Percentiles rank a stretch among this genome's conserved stretches.
Evolutionary conservation across 2,888 invertebrate species (phyloP).

Genomic region (Synanthedon formicaeformis): DNA sequence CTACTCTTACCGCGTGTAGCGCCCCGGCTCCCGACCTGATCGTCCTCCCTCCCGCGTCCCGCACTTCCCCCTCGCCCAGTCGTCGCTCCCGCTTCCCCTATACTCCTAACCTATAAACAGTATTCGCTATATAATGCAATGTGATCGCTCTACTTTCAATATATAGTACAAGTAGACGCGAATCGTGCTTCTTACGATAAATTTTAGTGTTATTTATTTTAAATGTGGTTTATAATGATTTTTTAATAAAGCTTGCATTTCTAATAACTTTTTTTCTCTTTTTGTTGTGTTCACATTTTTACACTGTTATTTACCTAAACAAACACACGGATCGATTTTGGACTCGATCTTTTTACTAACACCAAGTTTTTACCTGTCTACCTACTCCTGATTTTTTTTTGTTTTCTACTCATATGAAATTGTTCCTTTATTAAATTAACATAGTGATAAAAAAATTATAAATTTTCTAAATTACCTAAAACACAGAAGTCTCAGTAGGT

Average conservation of each 20-base stretch:
- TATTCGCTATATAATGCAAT: slow-evolving; percentile 53
- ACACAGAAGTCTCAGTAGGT: too few relatives aligned
- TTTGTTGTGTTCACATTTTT: slow-evolving; percentile 32
- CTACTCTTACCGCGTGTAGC: slow-evolving; percentile 88
- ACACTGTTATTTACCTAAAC: slow-evolving; percentile 6
- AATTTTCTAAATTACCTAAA: too few relatives aligned
- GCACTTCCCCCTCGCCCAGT: slow-evolving; percentile 7
- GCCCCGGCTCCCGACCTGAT: slow-evolving; percentile 32
- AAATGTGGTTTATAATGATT: slow-evolving; percentile 61
- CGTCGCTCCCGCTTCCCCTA: slow-evolving; percentile 18
- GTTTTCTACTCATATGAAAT: too few relatives aligned
- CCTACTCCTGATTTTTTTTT: too few relatives aligned
- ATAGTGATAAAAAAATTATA: too few relatives aligned
- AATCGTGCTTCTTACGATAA: slow-evolving; percentile 53
- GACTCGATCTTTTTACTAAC: slow-evolving; percentile 49
- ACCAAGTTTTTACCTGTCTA: slow-evolving; percentile 8
- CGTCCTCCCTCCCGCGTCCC: slow-evolving; percentile 24
- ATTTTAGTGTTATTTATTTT: slow-evolving; percentile 34
- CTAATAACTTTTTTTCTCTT: slow-evolving; percentile 43
- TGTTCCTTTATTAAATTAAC: too few relatives aligned
- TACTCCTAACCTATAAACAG: slow-evolving; percentile 41
- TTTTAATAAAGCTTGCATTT: slow-evolving; percentile 69
- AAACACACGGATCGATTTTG: slow-evolving; percentile 37
- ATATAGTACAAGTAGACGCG: slow-evolving; percentile 43
- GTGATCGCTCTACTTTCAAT: slow-evolving; percentile 58